Conservation (phyloP, 2,888 invertebrate genomes). For the Caenorhabditis plicata region DNA sequence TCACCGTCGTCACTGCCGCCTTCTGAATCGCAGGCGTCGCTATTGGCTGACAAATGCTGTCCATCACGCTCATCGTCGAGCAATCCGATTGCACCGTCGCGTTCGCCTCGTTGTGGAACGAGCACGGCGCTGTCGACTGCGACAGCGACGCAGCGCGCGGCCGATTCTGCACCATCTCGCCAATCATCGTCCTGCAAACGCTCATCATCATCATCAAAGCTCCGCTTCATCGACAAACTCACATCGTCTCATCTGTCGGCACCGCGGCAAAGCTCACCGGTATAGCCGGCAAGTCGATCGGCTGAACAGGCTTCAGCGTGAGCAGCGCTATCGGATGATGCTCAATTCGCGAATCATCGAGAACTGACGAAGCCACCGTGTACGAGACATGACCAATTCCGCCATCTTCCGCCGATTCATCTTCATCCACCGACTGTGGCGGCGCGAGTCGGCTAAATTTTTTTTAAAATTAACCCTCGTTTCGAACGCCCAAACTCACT, state of each 20-base stretch:
- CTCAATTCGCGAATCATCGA: conserved; percentile 34
- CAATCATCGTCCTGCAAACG: conserved; percentile 26
- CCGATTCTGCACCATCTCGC: conserved; percentile 32
- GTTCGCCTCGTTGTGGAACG: neutral
- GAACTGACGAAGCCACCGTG: conserved; percentile 58
- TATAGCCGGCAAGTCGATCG: conserved; percentile 25
- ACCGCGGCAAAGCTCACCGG: conserved; percentile 38
- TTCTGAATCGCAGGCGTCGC: conserved; percentile 22
- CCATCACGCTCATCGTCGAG: conserved; percentile 49
- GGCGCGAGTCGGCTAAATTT: conserved; percentile 26
- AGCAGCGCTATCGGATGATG: neutral
- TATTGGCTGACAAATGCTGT: conserved; percentile 28
- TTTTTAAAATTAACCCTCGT: neutral
- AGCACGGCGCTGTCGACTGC: neutral
- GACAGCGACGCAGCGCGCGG: conserved; percentile 31
- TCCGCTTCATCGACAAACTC: neutral
- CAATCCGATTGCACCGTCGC: conserved; percentile 57
- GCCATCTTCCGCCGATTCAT: conserved; percentile 39
- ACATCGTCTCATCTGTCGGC: conserved; percentile 42
- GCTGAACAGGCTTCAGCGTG: neutral
- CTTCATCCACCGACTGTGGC: conserved; percentile 33
- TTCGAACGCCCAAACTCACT: conserved; percentile 6
- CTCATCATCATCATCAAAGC: neutral
- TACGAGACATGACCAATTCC: conserved; percentile 60
- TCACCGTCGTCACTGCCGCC: conserved; percentile 3